Evolutionary conservation across 1,140 invertebrate genomes (phyloP).

Genomic region (Drosophila obscura): DNA sequence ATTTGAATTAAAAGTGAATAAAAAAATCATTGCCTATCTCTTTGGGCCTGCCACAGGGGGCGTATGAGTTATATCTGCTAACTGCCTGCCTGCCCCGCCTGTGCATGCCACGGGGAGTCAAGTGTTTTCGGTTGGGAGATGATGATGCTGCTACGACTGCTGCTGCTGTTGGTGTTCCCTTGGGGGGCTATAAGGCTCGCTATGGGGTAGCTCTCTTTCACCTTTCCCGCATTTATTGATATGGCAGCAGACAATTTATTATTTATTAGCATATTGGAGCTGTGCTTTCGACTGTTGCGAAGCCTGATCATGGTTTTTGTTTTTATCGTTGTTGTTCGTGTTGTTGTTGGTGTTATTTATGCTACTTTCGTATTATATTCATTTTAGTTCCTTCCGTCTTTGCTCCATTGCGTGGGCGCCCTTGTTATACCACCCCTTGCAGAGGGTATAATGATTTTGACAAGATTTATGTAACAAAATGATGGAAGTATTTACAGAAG

Average conservation of each 20-base stretch:
- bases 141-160: too few relatives aligned
- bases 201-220: background rate
- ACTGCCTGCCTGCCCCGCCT: conserved; percentile 10
- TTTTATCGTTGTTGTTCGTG: conserved; percentile 30
- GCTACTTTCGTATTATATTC: conserved; percentile 78
- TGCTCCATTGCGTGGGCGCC: conserved; percentile 43
- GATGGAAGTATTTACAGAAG: too few relatives aligned
- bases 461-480: too few relatives aligned
- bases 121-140: too few relatives aligned
- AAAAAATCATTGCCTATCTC: conserved; percentile 46
- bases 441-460: conserved; percentile 11
- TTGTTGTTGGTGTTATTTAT: conserved; percentile 71
- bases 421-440: conserved; percentile 29
- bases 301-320: conserved; percentile 37
- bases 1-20: conserved; percentile 52
- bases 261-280: conserved; percentile 77
- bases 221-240: conserved; percentile 68
- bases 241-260: conserved; percentile 78
- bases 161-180: background rate
- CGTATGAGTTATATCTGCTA: conserved; percentile 52
- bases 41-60: conserved; percentile 35
- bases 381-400: conserved; percentile 64
- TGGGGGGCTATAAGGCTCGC: background rate
- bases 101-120: too few relatives aligned
- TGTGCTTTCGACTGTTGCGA: conserved; percentile 15